phyloP scores from a whole-genome alignment of 2,797 vertebrate genomes.

The Natrix natrix region DNA sequence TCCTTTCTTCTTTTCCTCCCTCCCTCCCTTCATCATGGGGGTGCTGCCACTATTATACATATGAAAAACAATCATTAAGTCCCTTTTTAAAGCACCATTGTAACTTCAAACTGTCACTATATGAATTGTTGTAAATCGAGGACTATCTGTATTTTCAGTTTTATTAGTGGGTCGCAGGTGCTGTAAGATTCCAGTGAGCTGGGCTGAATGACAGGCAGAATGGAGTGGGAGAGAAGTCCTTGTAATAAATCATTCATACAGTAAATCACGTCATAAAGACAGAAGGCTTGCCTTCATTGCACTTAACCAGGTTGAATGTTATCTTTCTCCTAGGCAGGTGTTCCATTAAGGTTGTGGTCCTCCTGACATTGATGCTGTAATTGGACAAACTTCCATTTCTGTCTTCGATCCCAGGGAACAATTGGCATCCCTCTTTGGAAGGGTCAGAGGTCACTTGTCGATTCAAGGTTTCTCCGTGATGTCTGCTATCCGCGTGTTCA shows the following conservation, averaged over 20 bases:
- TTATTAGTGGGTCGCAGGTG: background rate
- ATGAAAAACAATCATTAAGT: background rate
- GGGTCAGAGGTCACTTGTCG: conserved; percentile 56
- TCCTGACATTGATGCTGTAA: conserved; percentile 61
- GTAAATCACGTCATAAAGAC: background rate
- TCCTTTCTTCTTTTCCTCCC: background rate
- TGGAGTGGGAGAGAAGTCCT: background rate
- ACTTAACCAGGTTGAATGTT: fast-evolving
- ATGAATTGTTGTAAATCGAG: background rate
- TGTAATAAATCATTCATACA: background rate
- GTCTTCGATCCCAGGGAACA: conserved; percentile 32
- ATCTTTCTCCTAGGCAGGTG: conserved; percentile 48
- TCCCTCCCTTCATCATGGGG: background rate
- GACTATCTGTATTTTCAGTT: background rate
- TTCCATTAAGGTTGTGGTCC: conserved; percentile 19
- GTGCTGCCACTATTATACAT: background rate
- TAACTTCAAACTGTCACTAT: background rate
- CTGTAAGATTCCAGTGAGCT: background rate
- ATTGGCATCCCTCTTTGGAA: conserved; percentile 50
- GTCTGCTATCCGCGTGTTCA: conserved; percentile 25
- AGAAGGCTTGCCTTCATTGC: conserved; percentile 3
- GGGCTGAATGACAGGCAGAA: background rate
- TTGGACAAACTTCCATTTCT: conserved; percentile 41
- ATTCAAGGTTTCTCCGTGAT: conserved; percentile 40
- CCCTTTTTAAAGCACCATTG: background rate